Percentiles rank a stretch among this genome's conserved stretches.
phyloP scores from a whole-genome alignment of 2,113 vertebrate genomes.

The Geococcyx californianus region DNA sequence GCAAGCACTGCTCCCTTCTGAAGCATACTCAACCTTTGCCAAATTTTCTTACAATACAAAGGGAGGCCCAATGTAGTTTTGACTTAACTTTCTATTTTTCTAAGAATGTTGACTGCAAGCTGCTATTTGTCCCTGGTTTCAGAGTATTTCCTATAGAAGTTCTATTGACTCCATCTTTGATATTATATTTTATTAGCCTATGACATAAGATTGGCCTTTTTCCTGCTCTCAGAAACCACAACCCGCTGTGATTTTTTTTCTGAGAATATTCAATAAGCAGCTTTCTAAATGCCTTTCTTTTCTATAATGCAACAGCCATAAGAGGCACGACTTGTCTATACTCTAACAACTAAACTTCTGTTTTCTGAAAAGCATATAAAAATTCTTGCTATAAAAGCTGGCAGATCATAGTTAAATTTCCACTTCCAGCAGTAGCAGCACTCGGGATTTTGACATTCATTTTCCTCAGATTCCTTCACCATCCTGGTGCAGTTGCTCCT shows the following conservation, averaged over 20 bases:
- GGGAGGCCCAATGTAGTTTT: neutral
- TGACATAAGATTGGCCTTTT: constrained; percentile 30
- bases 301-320: neutral
- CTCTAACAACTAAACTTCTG: neutral
- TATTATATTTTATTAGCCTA: constrained; percentile 36
- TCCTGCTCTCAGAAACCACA: constrained; percentile 38
- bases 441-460: neutral
- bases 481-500: neutral
- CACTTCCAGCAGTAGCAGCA: neutral
- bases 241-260: neutral
- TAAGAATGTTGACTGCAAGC: neutral
- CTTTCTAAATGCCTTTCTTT: neutral
- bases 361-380: constrained; percentile 4
- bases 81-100: neutral
- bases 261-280: neutral
- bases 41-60: neutral
- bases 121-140: neutral
- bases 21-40: neutral
- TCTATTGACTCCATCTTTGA: constrained; percentile 24
- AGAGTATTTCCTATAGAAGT: constrained; percentile 34
- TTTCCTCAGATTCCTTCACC: constrained; percentile 9
- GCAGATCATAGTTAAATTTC: neutral
- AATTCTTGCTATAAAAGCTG: neutral
- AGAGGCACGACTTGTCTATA: neutral
- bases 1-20: neutral